These are phyloP conservation scores for Melinaea marsaeus DNA, from an alignment of 2,888 invertebrate genomes.

Conservation along the genomic window DNA sequence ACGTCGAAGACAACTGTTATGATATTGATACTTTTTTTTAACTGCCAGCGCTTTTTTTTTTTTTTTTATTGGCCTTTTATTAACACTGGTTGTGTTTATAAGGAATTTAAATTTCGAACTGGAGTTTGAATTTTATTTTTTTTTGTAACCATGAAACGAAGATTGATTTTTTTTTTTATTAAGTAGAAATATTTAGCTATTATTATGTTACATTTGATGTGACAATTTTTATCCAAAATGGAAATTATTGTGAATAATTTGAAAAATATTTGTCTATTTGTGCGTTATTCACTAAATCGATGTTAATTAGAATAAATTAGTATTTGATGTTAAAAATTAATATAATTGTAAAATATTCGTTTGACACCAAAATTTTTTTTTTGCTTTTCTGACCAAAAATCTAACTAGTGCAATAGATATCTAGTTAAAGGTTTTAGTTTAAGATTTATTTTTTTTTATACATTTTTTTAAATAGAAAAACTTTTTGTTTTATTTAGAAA, in stretches of 20 bases:
- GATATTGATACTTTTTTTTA: too few relatives aligned
- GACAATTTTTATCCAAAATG: background rate
- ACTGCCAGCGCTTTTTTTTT: too few relatives aligned
- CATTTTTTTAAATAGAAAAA: background rate
- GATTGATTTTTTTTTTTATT: too few relatives aligned
- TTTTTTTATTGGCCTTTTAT: too few relatives aligned
- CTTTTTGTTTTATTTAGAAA: slow-evolving; percentile 1
- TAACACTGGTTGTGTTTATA: too few relatives aligned
- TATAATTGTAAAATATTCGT: slow-evolving; percentile 1
- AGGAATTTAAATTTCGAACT: too few relatives aligned
- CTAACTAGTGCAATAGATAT: slow-evolving; percentile 36
- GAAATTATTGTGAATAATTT: too few relatives aligned
- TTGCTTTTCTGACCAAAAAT: slow-evolving; percentile 16
- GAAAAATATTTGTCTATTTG: too few relatives aligned
- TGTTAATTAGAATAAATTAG: slow-evolving; percentile 11
- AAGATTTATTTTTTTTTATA: background rate
- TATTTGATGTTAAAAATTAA: slow-evolving; percentile 6
- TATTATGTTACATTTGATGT: slow-evolving; percentile 1
- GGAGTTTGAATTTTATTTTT: too few relatives aligned
- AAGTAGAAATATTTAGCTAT: too few relatives aligned
- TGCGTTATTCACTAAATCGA: background rate
- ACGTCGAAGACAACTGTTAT: too few relatives aligned
- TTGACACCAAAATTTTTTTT: slow-evolving; percentile 21
- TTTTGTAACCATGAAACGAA: too few relatives aligned
- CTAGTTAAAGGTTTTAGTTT: slow-evolving; percentile 31